Conservation (phyloP, 2,888 invertebrate species). For the Drosophila helvetica region DNA sequence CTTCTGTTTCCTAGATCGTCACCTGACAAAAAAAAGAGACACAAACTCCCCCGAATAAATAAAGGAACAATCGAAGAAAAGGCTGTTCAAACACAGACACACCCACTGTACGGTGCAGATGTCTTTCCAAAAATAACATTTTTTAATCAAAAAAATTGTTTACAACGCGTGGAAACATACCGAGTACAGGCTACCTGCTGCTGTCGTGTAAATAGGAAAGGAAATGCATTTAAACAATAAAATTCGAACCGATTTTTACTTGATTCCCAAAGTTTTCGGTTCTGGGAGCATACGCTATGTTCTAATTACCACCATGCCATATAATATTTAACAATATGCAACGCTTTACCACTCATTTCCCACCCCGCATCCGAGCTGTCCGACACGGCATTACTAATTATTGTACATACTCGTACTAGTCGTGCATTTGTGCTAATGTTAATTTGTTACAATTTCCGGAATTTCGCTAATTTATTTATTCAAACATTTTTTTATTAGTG, state of each 20-base stretch:
- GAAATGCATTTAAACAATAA: neutral
- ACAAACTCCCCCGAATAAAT: neutral
- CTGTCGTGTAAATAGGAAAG: neutral
- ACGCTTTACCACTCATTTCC: conserved; percentile 10
- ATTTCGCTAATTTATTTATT: conserved; percentile 67
- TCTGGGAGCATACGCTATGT: neutral
- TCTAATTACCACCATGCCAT: conserved; percentile 6
- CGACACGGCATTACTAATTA: conserved; percentile 77
- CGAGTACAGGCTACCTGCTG: neutral
- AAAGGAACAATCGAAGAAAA: conserved; percentile 17
- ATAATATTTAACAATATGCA: conserved; percentile 17
- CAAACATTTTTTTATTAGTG: conserved; percentile 65
- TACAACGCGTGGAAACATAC: neutral
- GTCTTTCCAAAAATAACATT: neutral
- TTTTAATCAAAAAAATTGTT: neutral
- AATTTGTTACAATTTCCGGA: conserved; percentile 82
- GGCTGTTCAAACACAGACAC: conserved; percentile 57
- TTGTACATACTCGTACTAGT: neutral
- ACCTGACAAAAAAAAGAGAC: conserved; percentile 4
- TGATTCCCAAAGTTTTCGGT: neutral
- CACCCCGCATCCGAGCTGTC: conserved; percentile 10
- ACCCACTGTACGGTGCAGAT: neutral
- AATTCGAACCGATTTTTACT: neutral
- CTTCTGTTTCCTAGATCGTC: conserved; percentile 41
- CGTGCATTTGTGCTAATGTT: conserved; percentile 72